Evolutionary conservation across 2,888 invertebrate genomes (phyloP), one percentile per base, ranked within the genome.

Genomic region (Heterodera filipjevi): DNA sequence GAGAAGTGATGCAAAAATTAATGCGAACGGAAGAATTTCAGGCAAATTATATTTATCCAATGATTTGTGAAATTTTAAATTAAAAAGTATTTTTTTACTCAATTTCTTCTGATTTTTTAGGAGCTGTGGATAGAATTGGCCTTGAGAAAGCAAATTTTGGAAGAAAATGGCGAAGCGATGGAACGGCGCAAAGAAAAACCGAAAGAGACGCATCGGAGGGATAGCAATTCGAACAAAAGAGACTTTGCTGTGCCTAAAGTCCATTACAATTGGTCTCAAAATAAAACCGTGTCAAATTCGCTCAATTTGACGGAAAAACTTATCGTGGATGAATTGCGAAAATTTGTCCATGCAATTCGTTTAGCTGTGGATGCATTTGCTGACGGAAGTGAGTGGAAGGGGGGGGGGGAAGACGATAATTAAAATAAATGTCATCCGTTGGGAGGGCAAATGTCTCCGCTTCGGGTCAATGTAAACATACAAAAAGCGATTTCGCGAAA

Each of bases 281-380:
- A 27, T 27, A 59, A 59, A 59, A n/a, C n/a, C 8, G 59, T 27
- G 10, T 1, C 0, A 59, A 59, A 59, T 59, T 10, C 59, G 59
- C 59, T 8, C 1, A 27, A 59, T 59, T 59, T n/a, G 59, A 27
- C 59, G 10, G 59, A 8, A 59, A 59, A 59, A 19, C n/a, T 53
- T 33, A 39, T 77, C 30, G 79, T 35, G 5, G 46, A 77, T 33
- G 32, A 46, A 12, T 77, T 79, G 12, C 68, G 33, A 44, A 68
- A 79, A 19, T 46, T 79, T 8, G 35, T 78, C 12, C 53, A 35
- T 27, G 33, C 70, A 8, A 33, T 81, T 33, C 49, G 71, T 3
- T 27, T 77, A 35, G 66, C 81, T 16, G 71, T 82, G 22, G 81
- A 82, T 30, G 66, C 44, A 33, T 81, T 81, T 68, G 39, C 74